Percentiles rank a stretch among this genome's conserved stretches.
phyloP scores from a whole-genome alignment of 2,113 vertebrate genomes.

The Malaclemys terrapin region DNA sequence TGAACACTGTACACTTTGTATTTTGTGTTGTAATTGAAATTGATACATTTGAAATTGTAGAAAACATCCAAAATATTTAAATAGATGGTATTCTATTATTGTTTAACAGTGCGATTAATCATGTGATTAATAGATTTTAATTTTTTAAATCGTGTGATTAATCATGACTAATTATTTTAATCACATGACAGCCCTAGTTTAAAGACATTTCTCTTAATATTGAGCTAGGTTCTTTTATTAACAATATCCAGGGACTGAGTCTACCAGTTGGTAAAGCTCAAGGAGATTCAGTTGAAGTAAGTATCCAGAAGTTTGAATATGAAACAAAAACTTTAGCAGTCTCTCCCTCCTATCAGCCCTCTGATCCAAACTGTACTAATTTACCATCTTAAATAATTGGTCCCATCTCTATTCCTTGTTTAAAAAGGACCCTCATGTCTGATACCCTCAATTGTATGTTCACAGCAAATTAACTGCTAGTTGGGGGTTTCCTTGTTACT shows the following conservation, averaged over 20 bases:
- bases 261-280: background rate
- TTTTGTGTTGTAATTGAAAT: too few relatives aligned
- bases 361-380: background rate
- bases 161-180: too few relatives aligned
- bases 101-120: too few relatives aligned
- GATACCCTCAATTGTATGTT: background rate
- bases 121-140: too few relatives aligned
- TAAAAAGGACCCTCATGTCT: background rate
- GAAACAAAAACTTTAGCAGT: background rate
- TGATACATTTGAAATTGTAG: too few relatives aligned
- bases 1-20: too few relatives aligned
- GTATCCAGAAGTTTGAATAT: background rate
- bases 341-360: background rate
- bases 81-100: too few relatives aligned
- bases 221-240: too few relatives aligned
- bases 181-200: background rate
- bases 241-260: background rate
- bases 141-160: too few relatives aligned
- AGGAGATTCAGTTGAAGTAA: fast-evolving
- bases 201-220: background rate
- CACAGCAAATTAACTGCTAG: background rate
- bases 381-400: background rate
- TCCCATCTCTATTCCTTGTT: background rate
- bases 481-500: background rate
- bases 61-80: too few relatives aligned